Base-by-base conservation (phyloP, 1,140 invertebrate species). In the Ceratina japonica region DNA sequence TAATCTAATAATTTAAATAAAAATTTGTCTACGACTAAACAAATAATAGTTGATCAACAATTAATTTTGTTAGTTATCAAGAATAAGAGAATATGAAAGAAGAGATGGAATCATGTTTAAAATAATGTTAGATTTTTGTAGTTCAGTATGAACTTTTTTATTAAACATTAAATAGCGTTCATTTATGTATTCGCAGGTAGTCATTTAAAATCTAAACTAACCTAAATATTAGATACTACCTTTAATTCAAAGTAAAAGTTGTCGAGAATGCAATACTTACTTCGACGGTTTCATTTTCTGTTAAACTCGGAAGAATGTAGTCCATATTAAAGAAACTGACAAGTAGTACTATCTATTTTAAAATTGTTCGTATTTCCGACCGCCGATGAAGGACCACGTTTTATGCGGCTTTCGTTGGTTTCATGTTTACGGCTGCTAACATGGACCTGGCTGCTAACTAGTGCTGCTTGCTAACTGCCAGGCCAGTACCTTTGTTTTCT, bases 321-420 rank as follows among this genome's bases (percentile, higher is more conserved):
- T 79, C 70, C 80, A 82, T 79, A 2, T 10, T 80, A 15, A 27
- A 15, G 37, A 22, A 31, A 70, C 59, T 83, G 80, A 75, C 78
- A 80, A 49, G 1, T 8, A 61, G 20, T 68, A 80, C 5, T 79
- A 62, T 3, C 13, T 62, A 15, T 68, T 44, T 52, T 56, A 54
- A 44, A 51, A 16, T 20, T 52, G 31, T 51, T 59, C 66, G 15
- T 61, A 62, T 49, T 54, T 24, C 3, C n/a, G 7, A 68, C 52
- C 15, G 20, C 59, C 69, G 69, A 66, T 16, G 2, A n/a, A n/a
- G 1, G 44, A 63, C 51, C 78, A 80, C 78, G 78, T 75, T 80
- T 44, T 75, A 13, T 68, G 16, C 62, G 72, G 72, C 20, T 1
- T 59, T 79, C 12, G 3, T 16, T 44, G 37, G 37, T 62, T 52